These are phyloP conservation scores for Crypturellus tataupa DNA, from an alignment of 2,797 vertebrate species.

Conservation along the genomic window DNA sequence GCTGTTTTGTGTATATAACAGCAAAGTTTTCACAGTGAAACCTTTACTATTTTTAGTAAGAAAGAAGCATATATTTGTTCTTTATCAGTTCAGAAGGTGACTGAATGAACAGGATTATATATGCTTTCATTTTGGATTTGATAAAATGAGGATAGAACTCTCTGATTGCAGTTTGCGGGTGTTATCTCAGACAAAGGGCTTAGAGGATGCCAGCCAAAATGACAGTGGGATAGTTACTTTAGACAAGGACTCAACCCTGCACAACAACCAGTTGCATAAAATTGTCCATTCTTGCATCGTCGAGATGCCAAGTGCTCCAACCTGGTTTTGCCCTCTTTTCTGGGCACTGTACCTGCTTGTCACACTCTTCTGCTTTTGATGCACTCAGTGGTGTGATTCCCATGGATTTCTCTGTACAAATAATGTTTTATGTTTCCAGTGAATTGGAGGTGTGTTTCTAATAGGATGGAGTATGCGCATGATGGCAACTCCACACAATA, in stretches of 20 bases:
- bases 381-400: neutral
- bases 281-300: neutral
- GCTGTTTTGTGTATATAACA: neutral
- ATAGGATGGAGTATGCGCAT: slow-evolving; percentile 37
- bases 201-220: neutral
- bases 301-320: neutral
- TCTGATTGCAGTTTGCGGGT: neutral
- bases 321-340: slow-evolving; percentile 53
- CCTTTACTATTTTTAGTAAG: neutral
- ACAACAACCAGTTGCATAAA: neutral
- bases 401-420: slow-evolving; percentile 48
- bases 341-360: slow-evolving; percentile 10
- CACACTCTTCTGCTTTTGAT: slow-evolving; percentile 30
- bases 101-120: neutral
- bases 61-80: neutral
- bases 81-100: neutral
- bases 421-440: slow-evolving; percentile 60
- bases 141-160: neutral
- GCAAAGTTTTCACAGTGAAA: neutral
- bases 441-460: slow-evolving; percentile 68
- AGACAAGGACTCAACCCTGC: neutral
- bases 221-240: neutral
- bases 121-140: neutral
- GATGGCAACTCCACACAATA: slow-evolving; percentile 72
- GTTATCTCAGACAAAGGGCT: neutral